Percentiles rank a stretch among this genome's conserved stretches.
Conservation (phyloP, 2,888 invertebrate species). For the Drosophila leonis region DNA sequence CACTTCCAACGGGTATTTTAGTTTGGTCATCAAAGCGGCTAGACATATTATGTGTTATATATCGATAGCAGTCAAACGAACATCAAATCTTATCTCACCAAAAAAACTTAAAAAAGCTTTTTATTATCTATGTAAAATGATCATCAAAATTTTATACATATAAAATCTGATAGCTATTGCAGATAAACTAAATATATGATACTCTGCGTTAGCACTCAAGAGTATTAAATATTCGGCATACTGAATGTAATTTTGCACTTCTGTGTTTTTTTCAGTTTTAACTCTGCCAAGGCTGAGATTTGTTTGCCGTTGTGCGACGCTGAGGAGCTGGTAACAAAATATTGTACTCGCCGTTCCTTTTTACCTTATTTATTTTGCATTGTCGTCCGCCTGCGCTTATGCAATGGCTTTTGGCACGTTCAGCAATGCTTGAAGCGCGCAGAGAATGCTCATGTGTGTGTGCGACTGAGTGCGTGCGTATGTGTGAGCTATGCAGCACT, state of each 20-base stretch:
- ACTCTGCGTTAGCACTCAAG: not conserved
- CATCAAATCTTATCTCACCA: too few relatives aligned
- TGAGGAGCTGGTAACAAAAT: constrained; percentile 42
- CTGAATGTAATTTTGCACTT: not conserved
- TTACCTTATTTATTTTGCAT: constrained; percentile 66
- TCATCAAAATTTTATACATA: too few relatives aligned
- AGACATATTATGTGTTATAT: not conserved
- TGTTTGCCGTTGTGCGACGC: constrained; percentile 56
- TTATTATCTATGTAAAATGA: too few relatives aligned
- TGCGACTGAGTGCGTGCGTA: constrained; percentile 16
- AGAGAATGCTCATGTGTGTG: constrained; percentile 35
- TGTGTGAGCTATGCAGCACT: constrained; percentile 60
- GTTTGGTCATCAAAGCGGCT: not conserved
- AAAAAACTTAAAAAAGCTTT: too few relatives aligned
- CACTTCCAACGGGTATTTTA: constrained; percentile 16
- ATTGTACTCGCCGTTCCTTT: constrained; percentile 50
- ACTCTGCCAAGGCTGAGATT: constrained; percentile 54
- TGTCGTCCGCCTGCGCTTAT: constrained; percentile 73
- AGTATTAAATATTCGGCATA: not conserved
- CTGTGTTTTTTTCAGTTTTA: not conserved
- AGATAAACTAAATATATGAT: not conserved
- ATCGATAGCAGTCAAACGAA: too few relatives aligned
- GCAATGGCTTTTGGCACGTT: constrained; percentile 74
- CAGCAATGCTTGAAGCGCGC: constrained; percentile 62
- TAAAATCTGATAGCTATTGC: not conserved